Evolutionary conservation across 2,113 vertebrate species (phyloP).

Genomic region (Rhineura floridana): DNA sequence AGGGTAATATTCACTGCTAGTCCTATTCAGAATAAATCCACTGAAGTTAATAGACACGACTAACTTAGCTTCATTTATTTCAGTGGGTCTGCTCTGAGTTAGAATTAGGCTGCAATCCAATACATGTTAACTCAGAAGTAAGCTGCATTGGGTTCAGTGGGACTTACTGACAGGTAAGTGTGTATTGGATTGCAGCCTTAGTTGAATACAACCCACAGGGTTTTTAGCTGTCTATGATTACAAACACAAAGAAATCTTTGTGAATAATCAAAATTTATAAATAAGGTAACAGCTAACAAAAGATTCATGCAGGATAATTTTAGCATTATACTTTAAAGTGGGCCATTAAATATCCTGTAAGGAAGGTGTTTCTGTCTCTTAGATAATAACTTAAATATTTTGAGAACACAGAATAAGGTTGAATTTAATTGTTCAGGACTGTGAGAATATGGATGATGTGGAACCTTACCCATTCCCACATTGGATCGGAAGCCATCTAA

Average conservation of each 20-base stretch:
- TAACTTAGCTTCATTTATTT: too few species aligned
- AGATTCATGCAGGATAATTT: constrained; percentile 37
- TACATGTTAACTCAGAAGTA: too few species aligned
- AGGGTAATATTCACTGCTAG: too few species aligned
- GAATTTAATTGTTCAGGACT: not conserved
- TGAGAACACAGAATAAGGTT: not conserved
- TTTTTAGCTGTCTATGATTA: not conserved
- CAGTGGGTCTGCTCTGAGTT: too few species aligned
- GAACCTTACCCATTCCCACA: not conserved
- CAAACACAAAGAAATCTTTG: not conserved
- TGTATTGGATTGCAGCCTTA: too few species aligned
- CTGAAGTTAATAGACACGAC: too few species aligned
- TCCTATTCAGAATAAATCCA: too few species aligned
- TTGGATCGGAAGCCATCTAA: not conserved
- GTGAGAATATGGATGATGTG: not conserved
- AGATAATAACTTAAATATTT: constrained; percentile 1
- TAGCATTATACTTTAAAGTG: constrained; percentile 42
- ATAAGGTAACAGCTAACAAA: constrained; percentile 47
- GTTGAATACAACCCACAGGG: too few species aligned
- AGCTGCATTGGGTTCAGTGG: too few species aligned
- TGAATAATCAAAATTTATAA: constrained; percentile 26
- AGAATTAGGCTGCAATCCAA: too few species aligned
- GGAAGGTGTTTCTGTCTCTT: constrained; percentile 16
- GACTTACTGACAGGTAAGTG: too few species aligned
- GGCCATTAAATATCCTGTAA: constrained; percentile 17